Base-by-base conservation (phyloP, 2,888 invertebrate genomes). In the Zaprionus lineosus region DNA sequence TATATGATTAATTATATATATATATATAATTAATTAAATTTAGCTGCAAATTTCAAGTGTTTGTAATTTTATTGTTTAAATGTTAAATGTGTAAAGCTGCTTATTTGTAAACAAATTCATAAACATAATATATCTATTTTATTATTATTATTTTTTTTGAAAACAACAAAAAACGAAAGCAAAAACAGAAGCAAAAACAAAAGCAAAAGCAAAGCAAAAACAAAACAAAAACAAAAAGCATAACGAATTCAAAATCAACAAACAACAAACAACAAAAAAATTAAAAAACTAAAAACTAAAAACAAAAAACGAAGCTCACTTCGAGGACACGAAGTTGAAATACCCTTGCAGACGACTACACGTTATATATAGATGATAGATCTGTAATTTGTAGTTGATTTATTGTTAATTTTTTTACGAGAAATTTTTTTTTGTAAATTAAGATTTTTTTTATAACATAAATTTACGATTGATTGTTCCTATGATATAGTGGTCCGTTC, bases 31-130 rank as follows among this genome's bases (percentile, higher is more conserved):
- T 55, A 56, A 60, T 59, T 77, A 74, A 60, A 69, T 44, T 69
- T 74, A 76, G 71, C 70, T 60, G 65, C 59, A 79, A 77, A 29
- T 33, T 34, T 57, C 15, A 72, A 68, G 44, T 63, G 55, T 71
- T 64, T 81, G 76, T 83, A 74, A 84, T 79, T 74, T 78, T 74
- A 72, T 72, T 76, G 64, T 72, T 79, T 74, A 55, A 67, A 50
- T 65, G 46, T 69, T 59, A 43, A 58, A 59, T n/a, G 24, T 77
- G 51, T 50, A 55, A 65, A 61, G 52, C 43, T 48, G 37, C 50
- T 53, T 63, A 63, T 37, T 46, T 66, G 28, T 48, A 52, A 51
- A 41, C 15, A 11, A 19, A 44, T 50, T 39, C 44, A 52, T 26
- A 57, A 34, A 34, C 6, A 37, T 15, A 19, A 39, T 57, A 40